phyloP scores from a whole-genome alignment of 2,888 invertebrate genomes.

The Danaus chrysippus region DNA sequence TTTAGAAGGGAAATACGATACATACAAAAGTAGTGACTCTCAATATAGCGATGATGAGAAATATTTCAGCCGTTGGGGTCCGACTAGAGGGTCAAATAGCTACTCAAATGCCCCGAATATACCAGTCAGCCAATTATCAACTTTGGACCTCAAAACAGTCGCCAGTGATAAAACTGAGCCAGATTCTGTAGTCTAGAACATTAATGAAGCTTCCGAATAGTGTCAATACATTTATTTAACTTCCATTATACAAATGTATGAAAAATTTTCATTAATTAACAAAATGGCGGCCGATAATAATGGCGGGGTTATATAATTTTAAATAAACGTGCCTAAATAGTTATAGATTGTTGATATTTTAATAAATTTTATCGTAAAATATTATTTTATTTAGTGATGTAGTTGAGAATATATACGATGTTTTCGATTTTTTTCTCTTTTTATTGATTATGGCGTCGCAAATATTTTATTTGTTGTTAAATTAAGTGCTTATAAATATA shows the following conservation, averaged over 20 bases:
- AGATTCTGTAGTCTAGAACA: constrained; percentile 51
- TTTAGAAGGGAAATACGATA: constrained; percentile 46
- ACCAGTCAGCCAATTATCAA: constrained; percentile 66
- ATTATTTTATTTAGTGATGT: background rate
- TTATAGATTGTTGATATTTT: constrained; percentile 9
- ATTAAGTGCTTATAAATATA: no score
- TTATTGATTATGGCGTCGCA: no score
- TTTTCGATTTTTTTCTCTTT: no score
- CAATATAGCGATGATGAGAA: constrained; percentile 41
- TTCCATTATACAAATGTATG: background rate
- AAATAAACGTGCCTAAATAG: constrained; percentile 45
- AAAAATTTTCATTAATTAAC: background rate
- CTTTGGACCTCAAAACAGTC: constrained; percentile 54
- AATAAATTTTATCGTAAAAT: background rate
- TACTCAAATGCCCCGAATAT: constrained; percentile 53
- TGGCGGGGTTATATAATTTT: constrained; percentile 7
- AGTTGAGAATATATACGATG: no score
- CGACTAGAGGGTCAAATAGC: constrained; percentile 71
- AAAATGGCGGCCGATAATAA: background rate
- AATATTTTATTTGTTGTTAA: no score
- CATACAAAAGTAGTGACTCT: constrained; percentile 45
- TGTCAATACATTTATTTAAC: background rate
- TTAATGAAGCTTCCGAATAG: background rate
- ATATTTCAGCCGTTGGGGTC: constrained; percentile 70
- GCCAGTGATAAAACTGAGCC: constrained; percentile 42